phyloP scores from a whole-genome alignment of 1,140 invertebrate species.

The Cotesia glomerata region DNA sequence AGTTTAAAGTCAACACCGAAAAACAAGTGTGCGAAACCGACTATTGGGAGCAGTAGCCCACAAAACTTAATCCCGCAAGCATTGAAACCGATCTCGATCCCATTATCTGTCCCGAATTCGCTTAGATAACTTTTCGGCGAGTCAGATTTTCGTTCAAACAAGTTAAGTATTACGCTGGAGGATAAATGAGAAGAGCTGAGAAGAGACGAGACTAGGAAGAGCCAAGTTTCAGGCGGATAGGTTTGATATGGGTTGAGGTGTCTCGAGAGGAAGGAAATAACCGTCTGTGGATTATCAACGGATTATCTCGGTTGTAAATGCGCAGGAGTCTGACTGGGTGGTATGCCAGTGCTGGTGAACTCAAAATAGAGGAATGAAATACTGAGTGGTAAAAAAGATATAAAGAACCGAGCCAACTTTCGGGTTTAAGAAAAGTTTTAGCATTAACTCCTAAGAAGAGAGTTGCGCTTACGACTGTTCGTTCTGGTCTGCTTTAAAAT shows the following conservation, averaged over 20 bases:
- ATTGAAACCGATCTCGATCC: conserved; percentile 26
- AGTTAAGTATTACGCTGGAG: neutral
- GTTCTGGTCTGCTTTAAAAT: conserved; percentile 10
- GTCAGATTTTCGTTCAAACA: conserved; percentile 19
- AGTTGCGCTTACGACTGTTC: neutral
- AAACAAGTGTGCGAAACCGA: neutral
- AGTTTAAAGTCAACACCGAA: too few relatives aligned
- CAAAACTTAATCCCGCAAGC: neutral
- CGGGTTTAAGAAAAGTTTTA: conserved; percentile 19
- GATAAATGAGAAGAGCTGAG: neutral
- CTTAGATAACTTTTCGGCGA: conserved; percentile 24
- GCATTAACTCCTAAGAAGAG: conserved; percentile 17
- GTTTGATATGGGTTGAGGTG: too few relatives aligned
- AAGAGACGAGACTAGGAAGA: too few relatives aligned
- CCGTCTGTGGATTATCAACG: conserved; percentile 29
- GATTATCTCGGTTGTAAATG: conserved; percentile 25
- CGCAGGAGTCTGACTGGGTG: neutral
- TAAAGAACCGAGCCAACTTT: neutral
- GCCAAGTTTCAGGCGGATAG: neutral
- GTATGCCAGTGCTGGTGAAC: neutral
- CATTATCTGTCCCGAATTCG: conserved; percentile 9
- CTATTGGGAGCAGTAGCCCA: neutral
- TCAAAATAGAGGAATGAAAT: too few relatives aligned
- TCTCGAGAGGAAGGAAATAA: neutral
- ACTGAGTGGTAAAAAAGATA: neutral